Conservation (phyloP, 2,888 invertebrate species). For the Drosophila kokeensis region DNA sequence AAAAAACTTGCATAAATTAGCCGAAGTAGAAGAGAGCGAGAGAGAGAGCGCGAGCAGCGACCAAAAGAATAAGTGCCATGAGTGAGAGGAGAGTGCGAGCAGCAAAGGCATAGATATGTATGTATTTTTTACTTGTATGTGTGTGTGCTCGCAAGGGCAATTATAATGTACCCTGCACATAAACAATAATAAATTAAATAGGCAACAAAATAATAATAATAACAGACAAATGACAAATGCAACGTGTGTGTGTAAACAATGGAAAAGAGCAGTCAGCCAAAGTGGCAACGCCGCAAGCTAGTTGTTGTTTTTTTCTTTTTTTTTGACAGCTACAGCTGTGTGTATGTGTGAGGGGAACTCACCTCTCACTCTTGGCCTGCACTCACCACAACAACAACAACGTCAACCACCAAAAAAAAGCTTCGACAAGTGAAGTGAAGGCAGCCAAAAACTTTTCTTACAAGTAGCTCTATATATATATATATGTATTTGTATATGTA, state of each 20-base stretch:
- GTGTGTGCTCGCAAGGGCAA: slow-evolving; percentile 42
- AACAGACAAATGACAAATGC: slow-evolving; percentile 31
- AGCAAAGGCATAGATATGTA: slow-evolving; percentile 39
- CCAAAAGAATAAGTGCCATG: slow-evolving; percentile 40
- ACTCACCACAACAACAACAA: slow-evolving; percentile 6
- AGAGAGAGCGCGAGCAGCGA: slow-evolving; percentile 24
- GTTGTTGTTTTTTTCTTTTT: slow-evolving; percentile 18
- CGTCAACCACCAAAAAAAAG: slow-evolving; percentile 40
- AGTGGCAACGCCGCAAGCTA: slow-evolving; percentile 35
- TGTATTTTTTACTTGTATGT: slow-evolving; percentile 11
- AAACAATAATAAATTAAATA: slow-evolving; percentile 45
- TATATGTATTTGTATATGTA: background rate
- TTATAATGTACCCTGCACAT: slow-evolving; percentile 44
- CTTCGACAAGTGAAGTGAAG: slow-evolving; percentile 57
- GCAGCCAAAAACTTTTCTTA: slow-evolving; percentile 53
- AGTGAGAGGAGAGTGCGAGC: slow-evolving; percentile 31
- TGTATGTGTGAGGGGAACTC: slow-evolving; percentile 10
- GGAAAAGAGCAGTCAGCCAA: slow-evolving; percentile 15
- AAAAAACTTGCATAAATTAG: slow-evolving; percentile 68
- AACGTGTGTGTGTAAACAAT: slow-evolving; percentile 24
- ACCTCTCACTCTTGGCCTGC: background rate
- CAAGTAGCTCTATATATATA: slow-evolving; percentile 29
- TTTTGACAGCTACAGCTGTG: slow-evolving; percentile 21
- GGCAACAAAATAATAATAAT: slow-evolving; percentile 33
- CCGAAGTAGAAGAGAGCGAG: slow-evolving; percentile 45